phyloP scores from a whole-genome alignment of 2,888 invertebrate species.

The Caenorhabditis imperialis region DNA sequence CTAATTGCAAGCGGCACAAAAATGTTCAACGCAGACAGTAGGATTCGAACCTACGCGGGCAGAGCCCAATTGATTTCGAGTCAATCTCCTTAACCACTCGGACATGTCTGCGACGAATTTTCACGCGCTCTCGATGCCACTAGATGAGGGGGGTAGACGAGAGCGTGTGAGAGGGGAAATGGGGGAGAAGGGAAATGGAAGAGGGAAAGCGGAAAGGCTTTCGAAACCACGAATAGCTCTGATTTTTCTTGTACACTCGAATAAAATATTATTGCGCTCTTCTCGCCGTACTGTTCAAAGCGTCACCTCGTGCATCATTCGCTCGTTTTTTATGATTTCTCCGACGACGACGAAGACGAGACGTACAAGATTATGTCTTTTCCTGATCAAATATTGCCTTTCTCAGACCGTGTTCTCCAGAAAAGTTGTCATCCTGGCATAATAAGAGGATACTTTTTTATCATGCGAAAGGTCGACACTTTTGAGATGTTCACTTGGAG shows the following conservation, averaged over 20 bases:
- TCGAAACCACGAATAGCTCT: too few species aligned
- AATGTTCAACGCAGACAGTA: slow-evolving; percentile 57
- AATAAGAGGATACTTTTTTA: slow-evolving; percentile 28
- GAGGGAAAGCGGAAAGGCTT: not conserved
- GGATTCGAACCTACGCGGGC: slow-evolving; percentile 69
- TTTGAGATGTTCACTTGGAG: slow-evolving; percentile 30
- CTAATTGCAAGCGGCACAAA: slow-evolving; percentile 16
- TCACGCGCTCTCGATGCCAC: not conserved
- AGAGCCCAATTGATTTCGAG: slow-evolving; percentile 70
- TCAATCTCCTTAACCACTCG: slow-evolving; percentile 69
- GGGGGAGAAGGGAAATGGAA: not conserved
- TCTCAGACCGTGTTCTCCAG: too few species aligned
- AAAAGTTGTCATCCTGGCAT: not conserved
- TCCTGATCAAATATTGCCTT: too few species aligned
- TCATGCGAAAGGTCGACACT: slow-evolving; percentile 36
- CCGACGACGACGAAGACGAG: too few species aligned
- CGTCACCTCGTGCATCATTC: not conserved
- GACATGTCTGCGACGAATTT: slow-evolving; percentile 59
- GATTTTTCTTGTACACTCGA: too few species aligned
- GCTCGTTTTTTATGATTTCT: slow-evolving; percentile 4
- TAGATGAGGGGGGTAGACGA: not conserved
- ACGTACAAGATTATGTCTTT: too few species aligned
- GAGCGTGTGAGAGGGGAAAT: not conserved
- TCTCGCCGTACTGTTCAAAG: too few species aligned
- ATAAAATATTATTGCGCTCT: slow-evolving; percentile 16